Base-by-base conservation (phyloP, 2,888 invertebrate species). In the Alentia gelatinosa region DNA sequence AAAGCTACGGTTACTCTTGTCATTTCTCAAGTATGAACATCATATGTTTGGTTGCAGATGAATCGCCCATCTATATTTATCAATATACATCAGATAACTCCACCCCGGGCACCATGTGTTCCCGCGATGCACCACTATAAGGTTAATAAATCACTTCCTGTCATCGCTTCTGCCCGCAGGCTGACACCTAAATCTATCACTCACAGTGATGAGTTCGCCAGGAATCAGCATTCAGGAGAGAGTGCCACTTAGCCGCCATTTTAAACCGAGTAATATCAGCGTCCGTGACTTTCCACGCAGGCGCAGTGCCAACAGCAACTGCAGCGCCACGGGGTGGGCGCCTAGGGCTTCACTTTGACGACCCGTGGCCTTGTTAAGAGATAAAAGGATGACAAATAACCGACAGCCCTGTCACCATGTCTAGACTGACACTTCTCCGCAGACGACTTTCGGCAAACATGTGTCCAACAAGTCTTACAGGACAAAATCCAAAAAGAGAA, bases 331-430 rank as follows among this genome's bases (percentile, higher is more conserved):
- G 39, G n/a, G 39, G 79, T n/a, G 39, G 79, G 15, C 37, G 12
- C 39, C 23, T n/a, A 35, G 37, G 26, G 26, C 79, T 35, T 35
- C 19, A n/a, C 79, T 37, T 79, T 79, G 79, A 79, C 39, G 68
- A 68, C 68, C 79, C 79, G n/a, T 9, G 35, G 1, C 79, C 35
- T 79, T 79, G 79, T 79, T 35, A 79, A 19, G 9, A 37, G 79
- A 79, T 79, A 79, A 39, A 35, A 79, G 79, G 79, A 37, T 79
- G 79, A 79, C 39, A 35, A 79, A 35, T 79, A 79, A 15, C 79
- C 26, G 79, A 79, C 79, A 79, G 79, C 1, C 35, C 79, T 79
- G 79, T 79, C 79, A 79, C 15, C 15, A 23, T 79, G 79, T 79
- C 79, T 79, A 79, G 79, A 79, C 79, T 30, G 30, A 26, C 68